Conservation (phyloP, 2,113 vertebrate species). For the Manacus vitellinus region DNA sequence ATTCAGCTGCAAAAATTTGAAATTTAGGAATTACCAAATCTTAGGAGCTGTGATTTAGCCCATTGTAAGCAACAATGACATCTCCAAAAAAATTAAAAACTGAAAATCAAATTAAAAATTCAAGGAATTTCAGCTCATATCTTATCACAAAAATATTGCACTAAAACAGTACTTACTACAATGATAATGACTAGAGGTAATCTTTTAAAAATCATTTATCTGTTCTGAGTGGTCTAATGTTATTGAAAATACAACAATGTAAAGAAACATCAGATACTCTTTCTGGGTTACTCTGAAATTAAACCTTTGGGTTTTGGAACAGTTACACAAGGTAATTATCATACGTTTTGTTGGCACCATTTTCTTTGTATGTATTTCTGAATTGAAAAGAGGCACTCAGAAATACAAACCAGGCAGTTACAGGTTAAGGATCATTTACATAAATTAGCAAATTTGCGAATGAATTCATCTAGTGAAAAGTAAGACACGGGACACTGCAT, state of each 20-base stretch:
- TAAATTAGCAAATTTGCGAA: constrained; percentile 85
- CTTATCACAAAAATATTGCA: background rate
- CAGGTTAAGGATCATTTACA: constrained; percentile 81
- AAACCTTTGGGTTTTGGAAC: constrained; percentile 29
- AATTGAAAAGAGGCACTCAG: constrained; percentile 31
- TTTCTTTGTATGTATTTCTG: constrained; percentile 6
- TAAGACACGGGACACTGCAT: constrained; percentile 84
- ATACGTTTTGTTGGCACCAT: background rate
- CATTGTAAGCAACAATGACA: background rate
- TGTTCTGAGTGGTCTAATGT: background rate
- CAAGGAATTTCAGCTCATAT: background rate
- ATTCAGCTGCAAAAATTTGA: background rate
- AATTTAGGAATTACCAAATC: background rate
- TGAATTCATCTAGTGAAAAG: constrained; percentile 85
- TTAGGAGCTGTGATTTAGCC: background rate
- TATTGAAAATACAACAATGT: constrained; percentile 10
- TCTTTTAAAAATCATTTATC: constrained; percentile 12
- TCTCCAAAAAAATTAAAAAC: background rate
- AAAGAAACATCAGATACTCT: background rate
- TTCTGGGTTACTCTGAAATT: constrained; percentile 24
- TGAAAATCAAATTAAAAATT: background rate
- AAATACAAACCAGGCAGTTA: constrained; percentile 74
- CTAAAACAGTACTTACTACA: background rate
- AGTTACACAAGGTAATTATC: background rate
- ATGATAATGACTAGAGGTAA: background rate